Evolutionary conservation across 2,797 vertebrate genomes (phyloP), one percentile per base, ranked within the genome.

Genomic region (Dendrocincla tyrannina): DNA sequence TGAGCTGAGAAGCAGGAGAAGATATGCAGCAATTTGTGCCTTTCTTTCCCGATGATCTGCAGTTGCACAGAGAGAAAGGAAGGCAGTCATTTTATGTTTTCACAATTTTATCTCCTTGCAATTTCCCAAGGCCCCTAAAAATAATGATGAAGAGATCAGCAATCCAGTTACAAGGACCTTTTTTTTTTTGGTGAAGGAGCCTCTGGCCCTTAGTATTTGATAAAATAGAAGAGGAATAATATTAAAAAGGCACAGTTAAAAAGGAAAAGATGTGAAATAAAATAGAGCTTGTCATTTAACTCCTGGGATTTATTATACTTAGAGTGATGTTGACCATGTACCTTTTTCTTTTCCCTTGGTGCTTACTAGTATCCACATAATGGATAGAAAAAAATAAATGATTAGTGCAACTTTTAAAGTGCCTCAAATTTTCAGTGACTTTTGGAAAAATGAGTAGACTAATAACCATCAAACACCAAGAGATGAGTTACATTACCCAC

Each of bases 91-190:
- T 70, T n/a, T 88, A 30, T 81, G 53, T 73, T 33, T 24, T 28
- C 17, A 37, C 18, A 73, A 8, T 82, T 90, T 90, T 85, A 69
- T 69, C 25, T 85, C 44, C 63, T 67, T 67, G 28, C 42, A 74
- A 39, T 79, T 91, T 95, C 52, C 41, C 33, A 88, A 67, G 59
- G 55, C n/a, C n/a, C 44, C 62, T 86, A 90, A 93, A 94, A 86
- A 84, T 75, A 82, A 88, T 63, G 52, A 89, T 79, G 14, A 85
- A 73, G 52, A 70, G 47, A 83, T 67, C 50, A 79, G 35, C 3
- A 5, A 79, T 74, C 14, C 37, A 33, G 58, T 81, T 86, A 84
- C 49, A 81, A 85, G 27, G 27, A 66, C 41, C 20, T 39, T 72
- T 11, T 0, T n/a, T 42, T 72, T 78, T 19, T 7, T 3, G 2